phyloP scores from a whole-genome alignment of 2,113 vertebrate species.

The Jacana jacana region DNA sequence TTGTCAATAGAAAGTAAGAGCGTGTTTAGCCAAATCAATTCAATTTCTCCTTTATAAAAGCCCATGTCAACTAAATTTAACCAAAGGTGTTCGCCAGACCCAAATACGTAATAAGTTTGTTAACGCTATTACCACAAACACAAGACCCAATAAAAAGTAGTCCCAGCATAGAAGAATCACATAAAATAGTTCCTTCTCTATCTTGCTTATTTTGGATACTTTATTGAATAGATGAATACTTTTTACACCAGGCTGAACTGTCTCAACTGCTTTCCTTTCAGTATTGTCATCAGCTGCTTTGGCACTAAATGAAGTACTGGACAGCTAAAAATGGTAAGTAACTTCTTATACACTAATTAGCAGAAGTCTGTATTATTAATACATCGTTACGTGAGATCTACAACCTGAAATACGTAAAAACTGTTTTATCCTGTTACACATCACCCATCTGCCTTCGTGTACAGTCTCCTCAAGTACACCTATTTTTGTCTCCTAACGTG shows the following conservation, averaged over 20 bases:
- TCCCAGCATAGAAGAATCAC: neutral
- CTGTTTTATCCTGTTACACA: neutral
- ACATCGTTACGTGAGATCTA: neutral
- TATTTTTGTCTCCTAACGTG: too few relatives aligned
- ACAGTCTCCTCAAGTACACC: rapidly evolving
- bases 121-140: neutral
- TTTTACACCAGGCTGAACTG: neutral
- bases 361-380: neutral
- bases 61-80: neutral
- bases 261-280: neutral
- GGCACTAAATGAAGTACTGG: neutral
- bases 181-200: neutral
- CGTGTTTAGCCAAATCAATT: neutral
- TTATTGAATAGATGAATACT: neutral
- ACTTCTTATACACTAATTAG: neutral
- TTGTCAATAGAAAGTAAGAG: neutral
- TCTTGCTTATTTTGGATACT: neutral
- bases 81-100: neutral
- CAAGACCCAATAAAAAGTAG: neutral
- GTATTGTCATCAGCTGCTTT: too few relatives aligned
- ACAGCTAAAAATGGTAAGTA: neutral
- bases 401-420: neutral
- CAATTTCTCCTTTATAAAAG: neutral
- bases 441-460: neutral
- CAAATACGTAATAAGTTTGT: rapidly evolving